phyloP scores from a whole-genome alignment of 1,140 invertebrate species.

The Ips nitidus region DNA sequence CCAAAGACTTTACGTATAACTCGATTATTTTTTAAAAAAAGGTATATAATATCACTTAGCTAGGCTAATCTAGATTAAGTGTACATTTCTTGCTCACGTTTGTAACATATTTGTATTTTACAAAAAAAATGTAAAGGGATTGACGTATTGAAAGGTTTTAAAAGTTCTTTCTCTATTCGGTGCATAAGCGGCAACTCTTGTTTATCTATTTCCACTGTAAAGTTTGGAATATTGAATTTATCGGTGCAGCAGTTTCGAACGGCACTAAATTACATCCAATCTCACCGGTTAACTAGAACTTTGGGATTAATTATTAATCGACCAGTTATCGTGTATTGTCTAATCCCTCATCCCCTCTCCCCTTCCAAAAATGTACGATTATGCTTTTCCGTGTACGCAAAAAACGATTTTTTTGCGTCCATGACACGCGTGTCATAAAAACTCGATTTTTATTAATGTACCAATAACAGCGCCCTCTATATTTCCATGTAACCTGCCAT shows the following conservation, averaged over 20 bases:
- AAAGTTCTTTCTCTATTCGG: neutral
- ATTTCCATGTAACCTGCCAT: constrained; percentile 17
- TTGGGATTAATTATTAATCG: constrained; percentile 24
- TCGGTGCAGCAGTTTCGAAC: constrained; percentile 45
- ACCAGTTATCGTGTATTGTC: too few relatives aligned
- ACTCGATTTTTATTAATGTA: constrained; percentile 14
- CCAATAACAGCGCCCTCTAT: constrained; percentile 16
- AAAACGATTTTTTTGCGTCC: too few relatives aligned
- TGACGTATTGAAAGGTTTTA: neutral
- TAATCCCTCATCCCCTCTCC: too few relatives aligned
- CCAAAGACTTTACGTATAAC: constrained; percentile 33
- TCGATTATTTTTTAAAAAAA: constrained; percentile 16
- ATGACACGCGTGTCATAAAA: neutral
- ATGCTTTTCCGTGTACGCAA: too few relatives aligned
- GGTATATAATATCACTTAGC: constrained; percentile 10
- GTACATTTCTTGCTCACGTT: constrained; percentile 35
- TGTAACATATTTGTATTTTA: constrained; percentile 16
- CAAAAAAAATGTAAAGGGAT: neutral
- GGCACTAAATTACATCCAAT: constrained; percentile 44
- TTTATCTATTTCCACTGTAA: constrained; percentile 15
- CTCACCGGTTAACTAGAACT: constrained; percentile 20
- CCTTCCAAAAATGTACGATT: too few relatives aligned
- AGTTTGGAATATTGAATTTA: constrained; percentile 30
- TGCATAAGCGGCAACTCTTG: constrained; percentile 4
- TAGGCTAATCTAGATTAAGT: constrained; percentile 15